Percentiles rank a stretch among this genome's conserved stretches.
Conservation (phyloP, 2,113 vertebrate genomes). For the Tachycineta bicolor region DNA sequence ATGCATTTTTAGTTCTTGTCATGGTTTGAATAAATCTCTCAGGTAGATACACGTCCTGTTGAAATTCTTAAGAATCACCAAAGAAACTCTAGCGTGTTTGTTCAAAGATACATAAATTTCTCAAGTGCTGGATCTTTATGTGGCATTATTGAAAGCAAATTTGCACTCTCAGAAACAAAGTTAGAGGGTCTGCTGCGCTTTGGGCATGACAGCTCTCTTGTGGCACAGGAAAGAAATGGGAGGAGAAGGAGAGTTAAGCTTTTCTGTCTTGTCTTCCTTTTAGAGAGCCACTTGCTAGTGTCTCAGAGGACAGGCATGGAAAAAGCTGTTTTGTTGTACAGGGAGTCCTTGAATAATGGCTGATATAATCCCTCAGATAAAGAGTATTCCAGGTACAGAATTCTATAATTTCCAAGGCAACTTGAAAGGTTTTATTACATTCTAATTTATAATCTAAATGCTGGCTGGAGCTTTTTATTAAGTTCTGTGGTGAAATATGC, state of each 20-base stretch:
- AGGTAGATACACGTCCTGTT: background rate
- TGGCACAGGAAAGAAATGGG: background rate
- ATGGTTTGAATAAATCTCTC: background rate
- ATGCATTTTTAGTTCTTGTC: background rate
- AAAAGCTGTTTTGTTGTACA: background rate
- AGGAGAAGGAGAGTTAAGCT: background rate
- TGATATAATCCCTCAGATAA: background rate
- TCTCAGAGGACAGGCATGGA: background rate
- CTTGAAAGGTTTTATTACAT: background rate
- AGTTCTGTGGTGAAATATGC: background rate
- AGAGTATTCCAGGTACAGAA: background rate
- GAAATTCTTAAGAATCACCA: background rate
- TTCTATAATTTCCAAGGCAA: background rate
- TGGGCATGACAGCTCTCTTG: background rate
- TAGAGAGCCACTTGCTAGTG: background rate
- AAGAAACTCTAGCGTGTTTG: background rate
- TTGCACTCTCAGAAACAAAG: background rate
- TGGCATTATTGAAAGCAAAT: background rate
- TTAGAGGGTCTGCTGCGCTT: background rate
- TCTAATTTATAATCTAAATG: background rate
- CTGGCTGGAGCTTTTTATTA: background rate
- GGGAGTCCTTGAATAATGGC: background rate
- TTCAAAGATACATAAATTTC: background rate
- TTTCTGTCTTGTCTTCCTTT: background rate
- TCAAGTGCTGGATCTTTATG: background rate